These are phyloP conservation scores for Rhyzopertha dominica DNA, from an alignment of 1,140 invertebrate species.

Conservation along the genomic window DNA sequence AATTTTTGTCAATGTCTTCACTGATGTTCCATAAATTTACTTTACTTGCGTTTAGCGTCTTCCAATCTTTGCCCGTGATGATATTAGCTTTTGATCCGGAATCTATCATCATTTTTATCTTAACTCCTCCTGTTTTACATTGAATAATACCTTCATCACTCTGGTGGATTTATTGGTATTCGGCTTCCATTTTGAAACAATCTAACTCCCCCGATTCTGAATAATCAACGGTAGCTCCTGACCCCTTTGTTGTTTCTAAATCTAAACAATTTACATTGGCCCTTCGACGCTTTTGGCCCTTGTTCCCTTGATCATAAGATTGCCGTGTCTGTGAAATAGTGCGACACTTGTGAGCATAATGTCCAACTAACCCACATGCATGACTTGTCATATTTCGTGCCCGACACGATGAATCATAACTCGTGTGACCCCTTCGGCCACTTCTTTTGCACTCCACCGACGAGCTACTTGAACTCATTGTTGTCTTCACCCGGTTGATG, in stretches of 20 bases:
- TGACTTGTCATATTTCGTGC: slow-evolving; percentile 15
- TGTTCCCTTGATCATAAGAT: too few relatives aligned
- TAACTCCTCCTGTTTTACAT: background rate
- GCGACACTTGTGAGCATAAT: slow-evolving; percentile 18
- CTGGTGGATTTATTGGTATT: background rate
- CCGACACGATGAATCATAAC: too few relatives aligned
- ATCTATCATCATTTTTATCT: slow-evolving; percentile 5
- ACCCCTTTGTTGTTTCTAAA: background rate
- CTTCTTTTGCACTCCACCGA: slow-evolving; percentile 6
- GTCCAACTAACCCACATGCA: slow-evolving; percentile 15
- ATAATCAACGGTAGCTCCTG: slow-evolving; percentile 1
- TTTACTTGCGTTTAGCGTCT: background rate
- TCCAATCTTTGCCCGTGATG: background rate
- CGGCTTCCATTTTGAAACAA: background rate
- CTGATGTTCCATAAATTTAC: too few relatives aligned
- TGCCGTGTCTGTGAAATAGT: too few relatives aligned
- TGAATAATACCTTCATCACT: background rate
- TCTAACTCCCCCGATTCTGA: background rate
- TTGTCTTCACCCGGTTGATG: slow-evolving; percentile 4
- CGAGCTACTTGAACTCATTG: slow-evolving; percentile 14
- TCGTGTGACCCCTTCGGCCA: too few relatives aligned
- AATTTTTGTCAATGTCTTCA: background rate
- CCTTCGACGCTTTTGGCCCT: too few relatives aligned
- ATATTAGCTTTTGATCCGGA: slow-evolving; percentile 1
- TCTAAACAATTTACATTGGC: too few relatives aligned